Evolutionary conservation across 2,888 invertebrate species (phyloP).

Genomic region (Deladenus siricidicola): DNA sequence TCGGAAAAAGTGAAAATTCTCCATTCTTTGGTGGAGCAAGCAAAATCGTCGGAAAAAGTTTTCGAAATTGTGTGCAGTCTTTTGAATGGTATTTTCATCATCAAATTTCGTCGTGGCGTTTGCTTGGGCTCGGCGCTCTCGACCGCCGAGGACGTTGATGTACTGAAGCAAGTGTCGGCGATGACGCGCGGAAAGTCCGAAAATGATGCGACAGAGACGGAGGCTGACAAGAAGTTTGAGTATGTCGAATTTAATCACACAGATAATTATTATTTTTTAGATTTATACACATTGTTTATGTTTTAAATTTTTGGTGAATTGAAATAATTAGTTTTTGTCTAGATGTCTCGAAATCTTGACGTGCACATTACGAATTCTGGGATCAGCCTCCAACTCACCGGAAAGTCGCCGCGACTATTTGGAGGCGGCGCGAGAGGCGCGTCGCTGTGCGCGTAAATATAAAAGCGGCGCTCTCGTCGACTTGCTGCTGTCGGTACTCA

Average conservation of each 20-base stretch:
- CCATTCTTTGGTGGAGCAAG: neutral
- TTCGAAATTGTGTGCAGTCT: conserved; percentile 6
- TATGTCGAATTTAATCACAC: no score
- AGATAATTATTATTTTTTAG: no score
- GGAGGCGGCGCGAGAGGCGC: neutral
- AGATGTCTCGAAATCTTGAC: neutral
- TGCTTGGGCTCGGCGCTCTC: neutral
- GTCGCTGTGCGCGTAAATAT: neutral
- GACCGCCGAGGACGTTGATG: neutral
- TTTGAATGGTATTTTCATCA: neutral
- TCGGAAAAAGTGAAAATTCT: neutral
- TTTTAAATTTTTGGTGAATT: no score
- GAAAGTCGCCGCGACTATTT: neutral
- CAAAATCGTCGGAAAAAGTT: neutral
- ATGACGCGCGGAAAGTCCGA: neutral
- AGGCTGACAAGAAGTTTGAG: neutral
- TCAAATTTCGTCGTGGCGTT: conserved; percentile 3
- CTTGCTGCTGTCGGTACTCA: neutral
- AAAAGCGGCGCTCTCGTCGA: neutral
- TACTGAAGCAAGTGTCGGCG: neutral
- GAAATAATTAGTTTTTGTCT: no score
- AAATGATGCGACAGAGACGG: neutral
- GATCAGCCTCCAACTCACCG: neutral
- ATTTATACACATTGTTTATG: no score
- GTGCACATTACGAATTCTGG: neutral